Conservation (phyloP, 2,113 vertebrate species). For the Grammomys surdaster region DNA sequence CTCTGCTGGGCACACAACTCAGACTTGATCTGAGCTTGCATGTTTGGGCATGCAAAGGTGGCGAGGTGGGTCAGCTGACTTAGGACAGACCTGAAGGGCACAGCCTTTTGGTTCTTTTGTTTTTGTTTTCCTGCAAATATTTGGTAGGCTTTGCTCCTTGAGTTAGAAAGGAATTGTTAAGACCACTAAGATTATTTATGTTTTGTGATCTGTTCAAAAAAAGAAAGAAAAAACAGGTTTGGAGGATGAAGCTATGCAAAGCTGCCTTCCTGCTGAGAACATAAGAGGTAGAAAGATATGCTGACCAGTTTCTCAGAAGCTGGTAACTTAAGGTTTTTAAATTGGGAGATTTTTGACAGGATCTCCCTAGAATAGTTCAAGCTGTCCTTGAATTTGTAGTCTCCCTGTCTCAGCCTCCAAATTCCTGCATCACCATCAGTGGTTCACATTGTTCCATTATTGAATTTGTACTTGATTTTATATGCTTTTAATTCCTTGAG, state of each 20-base stretch:
- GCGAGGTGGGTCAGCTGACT: background rate
- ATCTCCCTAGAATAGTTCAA: background rate
- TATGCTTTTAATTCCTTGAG: slow-evolving; percentile 52
- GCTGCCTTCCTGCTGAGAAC: background rate
- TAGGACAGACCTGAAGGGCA: background rate
- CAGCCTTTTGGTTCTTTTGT: background rate
- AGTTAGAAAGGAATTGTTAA: slow-evolving; percentile 40
- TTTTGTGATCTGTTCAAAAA: slow-evolving; percentile 44
- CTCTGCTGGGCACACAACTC: slow-evolving; percentile 13
- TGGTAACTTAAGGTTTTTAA: slow-evolving; percentile 19
- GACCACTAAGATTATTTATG: slow-evolving; percentile 37
- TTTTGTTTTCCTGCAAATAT: background rate
- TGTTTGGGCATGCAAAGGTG: background rate
- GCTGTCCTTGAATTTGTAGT: background rate
- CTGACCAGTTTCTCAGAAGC: slow-evolving; percentile 9
- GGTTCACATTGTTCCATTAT: slow-evolving; percentile 13
- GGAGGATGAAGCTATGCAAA: background rate
- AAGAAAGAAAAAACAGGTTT: slow-evolving; percentile 15
- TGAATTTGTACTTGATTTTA: slow-evolving; percentile 56
- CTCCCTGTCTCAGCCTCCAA: background rate
- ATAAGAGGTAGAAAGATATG: slow-evolving; percentile 17
- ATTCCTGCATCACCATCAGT: background rate
- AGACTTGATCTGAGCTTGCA: background rate
- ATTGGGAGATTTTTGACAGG: background rate
- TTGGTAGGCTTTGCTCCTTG: slow-evolving; percentile 3